phyloP scores from a whole-genome alignment of 2,888 invertebrate species.

The Mesoligia furuncula region DNA sequence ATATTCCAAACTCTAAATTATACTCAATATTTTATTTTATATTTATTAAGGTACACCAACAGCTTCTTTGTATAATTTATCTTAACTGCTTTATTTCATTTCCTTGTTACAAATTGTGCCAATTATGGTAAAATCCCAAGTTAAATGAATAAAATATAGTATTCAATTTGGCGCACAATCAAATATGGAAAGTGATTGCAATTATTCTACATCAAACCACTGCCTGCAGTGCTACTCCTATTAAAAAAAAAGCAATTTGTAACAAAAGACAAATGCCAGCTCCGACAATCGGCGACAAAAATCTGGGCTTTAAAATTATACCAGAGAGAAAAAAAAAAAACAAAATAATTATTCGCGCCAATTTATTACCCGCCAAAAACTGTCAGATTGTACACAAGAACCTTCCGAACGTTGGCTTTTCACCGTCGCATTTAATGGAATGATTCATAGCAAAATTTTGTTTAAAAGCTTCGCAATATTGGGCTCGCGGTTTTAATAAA shows the following conservation, averaged over 20 bases:
- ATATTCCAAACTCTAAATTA: background rate
- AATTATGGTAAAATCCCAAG: background rate
- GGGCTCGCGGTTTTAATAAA: slow-evolving; percentile 54
- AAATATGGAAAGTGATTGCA: background rate
- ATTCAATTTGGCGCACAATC: slow-evolving; percentile 14
- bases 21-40: background rate
- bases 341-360: slow-evolving; percentile 63
- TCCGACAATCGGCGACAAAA: slow-evolving; percentile 27
- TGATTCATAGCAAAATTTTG: slow-evolving; percentile 63
- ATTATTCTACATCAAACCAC: slow-evolving; percentile 8
- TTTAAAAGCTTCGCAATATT: slow-evolving; percentile 53
- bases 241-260: slow-evolving; percentile 25
- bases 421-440: slow-evolving; percentile 60
- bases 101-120: background rate
- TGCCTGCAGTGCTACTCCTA: background rate
- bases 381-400: slow-evolving; percentile 61
- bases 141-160: slow-evolving; percentile 10
- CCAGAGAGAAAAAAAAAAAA: slow-evolving; percentile 53
- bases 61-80: no score
- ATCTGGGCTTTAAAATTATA: slow-evolving; percentile 20
- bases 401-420: slow-evolving; percentile 59
- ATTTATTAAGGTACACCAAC: no score
- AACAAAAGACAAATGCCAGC: slow-evolving; percentile 12
- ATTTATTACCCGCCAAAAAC: slow-evolving; percentile 70
- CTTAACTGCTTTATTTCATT: background rate